Percentiles rank a stretch among this genome's conserved stretches.
These are phyloP conservation scores for Halictus ligatus DNA, from an alignment of 2,888 invertebrate species.

Conservation along the genomic window DNA sequence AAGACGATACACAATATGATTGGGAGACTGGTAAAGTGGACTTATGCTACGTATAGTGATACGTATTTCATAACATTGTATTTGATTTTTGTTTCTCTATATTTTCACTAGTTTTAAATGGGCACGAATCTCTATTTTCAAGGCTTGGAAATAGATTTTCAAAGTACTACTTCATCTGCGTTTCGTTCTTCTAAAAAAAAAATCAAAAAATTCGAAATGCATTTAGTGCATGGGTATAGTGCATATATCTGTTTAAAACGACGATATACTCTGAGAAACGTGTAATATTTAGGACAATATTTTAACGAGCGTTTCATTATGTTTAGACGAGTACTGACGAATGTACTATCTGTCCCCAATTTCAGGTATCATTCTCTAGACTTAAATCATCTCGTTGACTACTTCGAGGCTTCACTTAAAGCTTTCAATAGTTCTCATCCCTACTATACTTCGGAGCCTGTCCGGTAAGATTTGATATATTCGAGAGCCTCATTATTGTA, in stretches of 20 bases:
- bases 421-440: slow-evolving; percentile 31
- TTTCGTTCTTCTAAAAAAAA: slow-evolving; percentile 19
- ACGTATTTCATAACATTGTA: not conserved
- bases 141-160: not conserved
- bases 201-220: slow-evolving; percentile 29
- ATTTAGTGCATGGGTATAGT: slow-evolving; percentile 47
- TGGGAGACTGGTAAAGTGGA: not conserved
- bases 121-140: not conserved
- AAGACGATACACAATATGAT: not conserved
- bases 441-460: slow-evolving; percentile 30
- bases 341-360: slow-evolving; percentile 44
- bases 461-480: slow-evolving; percentile 11
- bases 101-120: not conserved
- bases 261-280: slow-evolving; percentile 69
- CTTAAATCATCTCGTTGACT: slow-evolving; percentile 37
- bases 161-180: not conserved
- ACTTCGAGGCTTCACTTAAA: slow-evolving; percentile 43
- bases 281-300: slow-evolving; percentile 61
- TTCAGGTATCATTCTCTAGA: slow-evolving; percentile 43
- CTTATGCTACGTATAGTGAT: not conserved
- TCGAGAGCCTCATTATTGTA: slow-evolving; percentile 30
- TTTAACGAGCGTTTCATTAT: slow-evolving; percentile 64
- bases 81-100: not conserved
- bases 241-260: slow-evolving; percentile 62
- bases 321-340: slow-evolving; percentile 63